These are phyloP conservation scores for Manis crassicaudata DNA, from an alignment of 2,797 vertebrate species.

Conservation along the genomic window DNA sequence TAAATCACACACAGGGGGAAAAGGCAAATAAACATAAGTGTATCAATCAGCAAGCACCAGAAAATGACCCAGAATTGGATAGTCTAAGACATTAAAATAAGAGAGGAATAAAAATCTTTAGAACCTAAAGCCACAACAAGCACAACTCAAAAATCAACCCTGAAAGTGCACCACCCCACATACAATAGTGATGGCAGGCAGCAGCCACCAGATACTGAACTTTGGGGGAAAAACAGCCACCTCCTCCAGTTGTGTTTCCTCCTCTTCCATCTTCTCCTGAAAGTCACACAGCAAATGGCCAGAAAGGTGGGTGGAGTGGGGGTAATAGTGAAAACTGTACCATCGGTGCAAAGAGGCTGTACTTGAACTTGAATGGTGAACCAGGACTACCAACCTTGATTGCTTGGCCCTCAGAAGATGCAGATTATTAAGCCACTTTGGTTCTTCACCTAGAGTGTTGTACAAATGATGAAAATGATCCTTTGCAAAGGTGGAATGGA, in stretches of 20 bases:
- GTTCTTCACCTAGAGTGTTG: constrained; percentile 89
- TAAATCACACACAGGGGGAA: constrained; percentile 85
- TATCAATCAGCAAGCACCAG: constrained; percentile 79
- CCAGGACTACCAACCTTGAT: constrained; percentile 91
- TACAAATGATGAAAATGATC: constrained; percentile 86
- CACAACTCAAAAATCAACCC: constrained; percentile 68
- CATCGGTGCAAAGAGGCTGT: constrained; percentile 57
- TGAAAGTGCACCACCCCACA: constrained; percentile 34
- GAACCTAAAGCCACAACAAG: constrained; percentile 72
- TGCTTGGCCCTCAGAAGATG: constrained; percentile 80
- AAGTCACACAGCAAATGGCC: constrained; percentile 73
- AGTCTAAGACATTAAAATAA: constrained; percentile 77
- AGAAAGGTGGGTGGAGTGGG: constrained; percentile 75
- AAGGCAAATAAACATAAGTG: constrained; percentile 80
- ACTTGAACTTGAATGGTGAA: constrained; percentile 68
- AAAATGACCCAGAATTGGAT: constrained; percentile 67
- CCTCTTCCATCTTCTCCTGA: constrained; percentile 84
- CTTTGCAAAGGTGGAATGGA: constrained; percentile 89
- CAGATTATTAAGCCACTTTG: constrained; percentile 82
- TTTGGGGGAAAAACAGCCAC: constrained; percentile 71
- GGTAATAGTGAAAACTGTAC: constrained; percentile 71
- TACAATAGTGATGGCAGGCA: constrained; percentile 71
- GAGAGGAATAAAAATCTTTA: constrained; percentile 67
- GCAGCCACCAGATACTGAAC: constrained; percentile 66
- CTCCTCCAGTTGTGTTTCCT: constrained; percentile 83